Evolutionary conservation across 2,888 invertebrate species (phyloP), one percentile per base, ranked within the genome.

Genomic region (Melipona beecheii): DNA sequence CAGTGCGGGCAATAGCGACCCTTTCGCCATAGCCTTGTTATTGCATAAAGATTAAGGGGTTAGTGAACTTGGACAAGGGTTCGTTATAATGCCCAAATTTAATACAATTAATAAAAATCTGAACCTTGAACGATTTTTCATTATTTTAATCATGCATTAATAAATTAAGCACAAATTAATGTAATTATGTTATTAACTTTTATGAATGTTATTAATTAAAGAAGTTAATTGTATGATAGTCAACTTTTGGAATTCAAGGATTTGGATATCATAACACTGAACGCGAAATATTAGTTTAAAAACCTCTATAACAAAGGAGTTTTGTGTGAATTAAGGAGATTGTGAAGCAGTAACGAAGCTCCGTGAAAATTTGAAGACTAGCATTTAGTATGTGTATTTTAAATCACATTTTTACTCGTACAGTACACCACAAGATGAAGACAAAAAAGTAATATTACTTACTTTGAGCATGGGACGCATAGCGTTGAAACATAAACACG

Each of bases 1-100:
- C 96, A 97, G 94, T 96, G 95, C 93, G 96, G 96, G 95, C 96
- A 97, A 96, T 96, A 96, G 95, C 96, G 96, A 95, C 96, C 96
- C 95, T 96, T 96, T 95, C 96, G 96, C 95, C 96, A 96, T 94
- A 96, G 96, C 95, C 96, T 96, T 94, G 90, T 92, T 92, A 93
- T 91, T 85, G 84, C 88, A 89, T 89, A 91, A 92, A 91, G 88
- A 91, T 92, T 79, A 92, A 83, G 88, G 87, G 89, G 93, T 92
- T 93, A 93, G 92, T 92, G 85, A 90, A 85, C 60, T 83, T 81
- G 87, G 86, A 79, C 75, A 77, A 85, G 66, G 75, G 21, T n/a
- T 65, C 52, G 70, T 82, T 78, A 43, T 56, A 65, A 75, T 58
- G 60, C 65, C 66, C 43, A 31, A 64, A 49, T 75, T 85, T 75